Percentiles rank a stretch among this genome's conserved stretches.
Evolutionary conservation across 2,113 vertebrate species (phyloP).

Genomic region (Labrus mixtus): DNA sequence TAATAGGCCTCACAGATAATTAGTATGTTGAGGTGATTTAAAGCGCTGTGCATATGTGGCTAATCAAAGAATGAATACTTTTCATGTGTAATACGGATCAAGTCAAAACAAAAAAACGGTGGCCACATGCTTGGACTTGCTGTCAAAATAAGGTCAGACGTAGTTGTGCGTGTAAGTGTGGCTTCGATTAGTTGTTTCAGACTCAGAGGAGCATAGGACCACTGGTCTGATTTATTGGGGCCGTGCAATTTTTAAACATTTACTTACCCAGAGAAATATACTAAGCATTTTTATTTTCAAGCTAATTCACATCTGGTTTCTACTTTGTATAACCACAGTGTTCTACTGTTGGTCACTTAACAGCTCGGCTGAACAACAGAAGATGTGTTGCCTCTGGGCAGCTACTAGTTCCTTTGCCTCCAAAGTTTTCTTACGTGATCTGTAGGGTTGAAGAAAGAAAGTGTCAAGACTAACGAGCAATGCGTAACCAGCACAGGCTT

Average conservation of each 20-base stretch:
- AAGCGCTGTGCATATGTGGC: neutral
- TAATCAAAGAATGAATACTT: slow-evolving; percentile 2
- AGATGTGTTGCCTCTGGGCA: neutral
- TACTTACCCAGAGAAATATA: neutral
- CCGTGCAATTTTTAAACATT: neutral
- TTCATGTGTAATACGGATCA: slow-evolving; percentile 6
- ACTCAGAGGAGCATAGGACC: neutral
- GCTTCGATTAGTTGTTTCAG: slow-evolving; percentile 23
- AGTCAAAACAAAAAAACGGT: neutral
- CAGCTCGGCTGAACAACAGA: neutral
- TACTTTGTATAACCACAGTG: slow-evolving; percentile 10
- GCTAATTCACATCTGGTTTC: slow-evolving; percentile 17
- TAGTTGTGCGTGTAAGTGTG: neutral
- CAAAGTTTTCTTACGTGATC: too few relatives aligned
- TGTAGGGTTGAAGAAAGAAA: too few relatives aligned
- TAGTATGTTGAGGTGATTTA: neutral
- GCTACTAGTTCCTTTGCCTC: neutral
- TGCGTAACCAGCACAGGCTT: too few relatives aligned
- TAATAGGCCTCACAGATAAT: neutral
- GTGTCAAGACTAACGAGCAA: too few relatives aligned
- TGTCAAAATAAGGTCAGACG: slow-evolving; percentile 18
- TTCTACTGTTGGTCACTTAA: slow-evolving; percentile 8
- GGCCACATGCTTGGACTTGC: neutral
- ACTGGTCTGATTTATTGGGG: slow-evolving; percentile 25
- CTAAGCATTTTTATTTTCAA: slow-evolving; percentile 7